Base-by-base conservation (phyloP, 2,797 vertebrate species). In the Merluccius polli region DNA sequence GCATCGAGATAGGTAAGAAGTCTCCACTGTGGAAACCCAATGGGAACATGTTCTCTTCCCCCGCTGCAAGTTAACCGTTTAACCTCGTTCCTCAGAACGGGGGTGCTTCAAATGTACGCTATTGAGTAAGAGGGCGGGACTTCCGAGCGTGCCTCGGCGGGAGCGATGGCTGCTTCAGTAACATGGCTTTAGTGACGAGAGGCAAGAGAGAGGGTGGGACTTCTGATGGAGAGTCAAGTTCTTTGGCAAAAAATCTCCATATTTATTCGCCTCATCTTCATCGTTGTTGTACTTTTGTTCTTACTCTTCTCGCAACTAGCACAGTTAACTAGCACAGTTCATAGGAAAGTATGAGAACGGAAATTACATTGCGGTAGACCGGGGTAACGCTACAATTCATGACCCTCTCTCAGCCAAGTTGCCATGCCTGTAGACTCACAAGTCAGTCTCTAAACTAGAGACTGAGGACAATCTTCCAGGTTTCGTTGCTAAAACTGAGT, bases 1-100 rank as follows among this genome's bases (percentile, higher is more conserved):
- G 97, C 91, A 99, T 98, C 86, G 98, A 99, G 95, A 99, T 98
- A 89, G 98, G 98, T 98, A 6, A 18, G 48, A 8, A n/a, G 4
- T 8, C 48, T n/a, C 48, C 21, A n/a, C 48, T 4, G 21, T 21
- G 21, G 48, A 1, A 7, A 8, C 21, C 48, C 2, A 3, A 16
- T 3, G 36, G 35, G 12, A 72, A 48, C 4, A n/a, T 4, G 38
- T 52, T 65, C 11, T 16, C n/a, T 27, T 1, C 5, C 2, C 3
- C 24, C n/a, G 24, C 24, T 15, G 24, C 16, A n/a, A 27, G 24
- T 67, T 67, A 27, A n/a, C 24, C 9, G 24, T 27, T 9, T 29
- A 9, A 48, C 21, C 18, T 6, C 0, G 48, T 52, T 52, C 18
- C 48, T 4, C 18, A 6, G 44, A 48, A 48, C 3, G 44, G 3